Evolutionary conservation across 2,113 vertebrate genomes (phyloP).

Genomic region (Notothenia coriiceps): DNA sequence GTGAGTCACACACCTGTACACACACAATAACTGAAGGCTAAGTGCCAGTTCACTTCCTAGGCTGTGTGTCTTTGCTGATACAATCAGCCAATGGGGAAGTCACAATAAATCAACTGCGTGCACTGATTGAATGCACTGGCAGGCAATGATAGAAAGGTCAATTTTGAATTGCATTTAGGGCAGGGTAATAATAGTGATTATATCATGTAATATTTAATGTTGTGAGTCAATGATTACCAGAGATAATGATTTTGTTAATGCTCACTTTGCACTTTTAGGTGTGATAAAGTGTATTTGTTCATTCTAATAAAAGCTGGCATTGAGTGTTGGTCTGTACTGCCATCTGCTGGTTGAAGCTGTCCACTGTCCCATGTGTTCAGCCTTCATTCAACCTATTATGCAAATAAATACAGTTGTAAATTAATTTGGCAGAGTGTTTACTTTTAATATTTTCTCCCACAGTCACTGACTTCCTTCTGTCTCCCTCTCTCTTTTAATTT

Average conservation of each 20-base stretch:
- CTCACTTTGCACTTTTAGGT: background rate
- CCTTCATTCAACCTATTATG: no score
- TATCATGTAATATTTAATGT: background rate
- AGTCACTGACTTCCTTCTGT: background rate
- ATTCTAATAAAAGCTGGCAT: background rate
- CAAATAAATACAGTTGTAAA: background rate
- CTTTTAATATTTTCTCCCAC: no score
- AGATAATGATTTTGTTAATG: background rate
- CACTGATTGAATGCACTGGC: background rate
- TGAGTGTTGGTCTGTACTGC: constrained; percentile 17
- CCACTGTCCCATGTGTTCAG: background rate
- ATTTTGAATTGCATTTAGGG: background rate
- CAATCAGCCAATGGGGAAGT: no score
- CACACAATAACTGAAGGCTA: background rate
- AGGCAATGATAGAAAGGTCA: background rate
- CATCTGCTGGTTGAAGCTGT: constrained; percentile 40
- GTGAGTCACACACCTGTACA: constrained; percentile 81
- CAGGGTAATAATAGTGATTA: background rate
- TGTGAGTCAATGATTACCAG: constrained; percentile 10
- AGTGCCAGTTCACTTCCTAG: background rate
- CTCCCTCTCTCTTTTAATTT: background rate
- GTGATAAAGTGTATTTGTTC: background rate
- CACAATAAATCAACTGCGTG: background rate
- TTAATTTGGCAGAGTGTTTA: background rate
- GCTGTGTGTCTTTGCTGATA: background rate